phyloP scores from a whole-genome alignment of 2,113 vertebrate species.

The Apodemus speciosus region DNA sequence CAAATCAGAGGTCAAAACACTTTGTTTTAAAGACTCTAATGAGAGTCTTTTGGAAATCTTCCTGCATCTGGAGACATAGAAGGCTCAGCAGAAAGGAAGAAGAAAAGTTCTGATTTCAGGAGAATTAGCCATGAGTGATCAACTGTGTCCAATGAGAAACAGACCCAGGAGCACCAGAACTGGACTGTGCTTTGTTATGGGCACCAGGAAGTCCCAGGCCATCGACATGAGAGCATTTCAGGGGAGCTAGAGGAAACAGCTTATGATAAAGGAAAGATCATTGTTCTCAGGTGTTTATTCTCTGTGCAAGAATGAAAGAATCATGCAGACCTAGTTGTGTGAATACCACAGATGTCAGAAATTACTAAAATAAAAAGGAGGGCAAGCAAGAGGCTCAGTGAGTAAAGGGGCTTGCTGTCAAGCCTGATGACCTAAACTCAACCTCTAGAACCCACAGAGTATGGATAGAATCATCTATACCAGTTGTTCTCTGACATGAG shows the following conservation, averaged over 20 bases:
- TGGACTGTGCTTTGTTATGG: not conserved
- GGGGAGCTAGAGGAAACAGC: not conserved
- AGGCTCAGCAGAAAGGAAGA: not conserved
- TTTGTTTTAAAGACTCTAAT: not conserved
- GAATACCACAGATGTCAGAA: not conserved
- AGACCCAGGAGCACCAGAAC: not conserved
- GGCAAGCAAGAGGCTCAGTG: not conserved
- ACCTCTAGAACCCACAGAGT: not conserved
- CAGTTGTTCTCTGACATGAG: not conserved
- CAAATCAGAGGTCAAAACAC: not conserved
- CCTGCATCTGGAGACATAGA: not conserved
- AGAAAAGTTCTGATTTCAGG: not conserved
- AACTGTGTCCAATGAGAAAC: not conserved
- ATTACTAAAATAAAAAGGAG: not conserved
- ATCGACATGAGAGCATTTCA: not conserved
- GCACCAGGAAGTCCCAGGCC: not conserved
- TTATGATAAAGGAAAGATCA: not conserved
- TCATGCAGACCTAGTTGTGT: not conserved
- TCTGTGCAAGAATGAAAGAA: not conserved
- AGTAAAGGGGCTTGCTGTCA: not conserved
- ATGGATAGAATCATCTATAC: not conserved
- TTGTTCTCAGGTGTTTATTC: not conserved
- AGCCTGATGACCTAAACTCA: not conserved
- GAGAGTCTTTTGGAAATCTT: conserved; percentile 20
- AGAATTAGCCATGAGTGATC: not conserved